Evolutionary conservation across 2,113 vertebrate species (phyloP).

Genomic region (Enhydra lutris): DNA sequence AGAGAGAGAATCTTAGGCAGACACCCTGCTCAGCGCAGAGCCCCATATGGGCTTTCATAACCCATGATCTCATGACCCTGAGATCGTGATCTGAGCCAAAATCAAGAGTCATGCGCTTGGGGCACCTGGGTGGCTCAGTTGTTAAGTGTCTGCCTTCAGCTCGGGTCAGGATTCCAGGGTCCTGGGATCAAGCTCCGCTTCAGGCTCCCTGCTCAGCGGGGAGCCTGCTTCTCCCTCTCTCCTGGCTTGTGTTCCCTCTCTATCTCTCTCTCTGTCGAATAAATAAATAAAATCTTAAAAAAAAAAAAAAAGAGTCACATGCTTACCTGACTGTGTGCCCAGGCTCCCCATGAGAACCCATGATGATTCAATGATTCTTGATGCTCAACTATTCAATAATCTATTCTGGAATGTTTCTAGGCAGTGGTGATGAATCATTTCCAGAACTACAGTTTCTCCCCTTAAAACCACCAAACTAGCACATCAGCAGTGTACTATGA

Average conservation of each 20-base stretch:
- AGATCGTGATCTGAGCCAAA: neutral
- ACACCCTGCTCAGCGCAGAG: neutral
- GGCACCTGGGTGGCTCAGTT: no score
- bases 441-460: neutral
- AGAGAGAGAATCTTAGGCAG: neutral
- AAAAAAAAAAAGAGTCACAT: neutral
- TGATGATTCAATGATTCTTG: neutral
- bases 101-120: neutral
- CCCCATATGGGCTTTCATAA: neutral
- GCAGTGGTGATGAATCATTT: neutral
- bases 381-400: neutral
- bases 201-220: no score
- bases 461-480: slow-evolving; percentile 9
- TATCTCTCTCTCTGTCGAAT: no score
- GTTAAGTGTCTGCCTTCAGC: no score
- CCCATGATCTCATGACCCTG: neutral
- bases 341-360: neutral
- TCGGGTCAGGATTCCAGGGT: no score
- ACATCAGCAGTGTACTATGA: neutral
- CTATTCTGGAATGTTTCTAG: neutral
- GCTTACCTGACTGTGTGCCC: neutral
- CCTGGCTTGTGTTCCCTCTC: no score
- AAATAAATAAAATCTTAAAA: no score
- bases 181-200: no score
- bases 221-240: no score